Conservation (phyloP, 2,888 invertebrate species). For the Sepiola atlantica region DNA sequence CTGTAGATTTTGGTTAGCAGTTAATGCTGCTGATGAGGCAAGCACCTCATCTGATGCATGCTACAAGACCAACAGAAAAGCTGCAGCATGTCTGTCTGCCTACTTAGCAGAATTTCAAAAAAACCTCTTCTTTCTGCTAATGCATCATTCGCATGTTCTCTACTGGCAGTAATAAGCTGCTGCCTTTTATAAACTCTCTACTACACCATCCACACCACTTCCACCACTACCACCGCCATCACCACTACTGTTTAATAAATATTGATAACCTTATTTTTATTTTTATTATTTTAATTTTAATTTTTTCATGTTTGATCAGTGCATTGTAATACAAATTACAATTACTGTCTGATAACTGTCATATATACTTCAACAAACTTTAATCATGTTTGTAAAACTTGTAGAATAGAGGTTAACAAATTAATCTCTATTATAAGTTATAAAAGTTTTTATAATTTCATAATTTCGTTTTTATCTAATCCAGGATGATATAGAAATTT, state of each 20-base stretch:
- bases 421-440: neutral
- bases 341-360: neutral
- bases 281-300: neutral
- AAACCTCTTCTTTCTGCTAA: conserved; percentile 12
- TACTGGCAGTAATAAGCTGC: conserved; percentile 36
- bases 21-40: neutral
- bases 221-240: neutral
- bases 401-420: neutral
- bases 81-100: conserved; percentile 43
- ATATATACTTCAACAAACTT: neutral
- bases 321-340: neutral
- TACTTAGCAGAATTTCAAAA: conserved; percentile 40
- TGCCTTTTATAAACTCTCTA: conserved; percentile 32
- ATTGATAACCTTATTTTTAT: neutral
- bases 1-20: neutral
- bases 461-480: neutral
- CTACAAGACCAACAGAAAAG: neutral
- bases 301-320: neutral
- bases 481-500: neutral
- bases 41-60: conserved; percentile 40
- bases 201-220: conserved; percentile 33
- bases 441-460: neutral
- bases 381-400: neutral
- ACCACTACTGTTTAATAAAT: neutral
- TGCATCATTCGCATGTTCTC: conserved; percentile 41